These are phyloP conservation scores for Prionchulus punctatus DNA, from an alignment of 2,888 invertebrate genomes.

Conservation along the genomic window DNA sequence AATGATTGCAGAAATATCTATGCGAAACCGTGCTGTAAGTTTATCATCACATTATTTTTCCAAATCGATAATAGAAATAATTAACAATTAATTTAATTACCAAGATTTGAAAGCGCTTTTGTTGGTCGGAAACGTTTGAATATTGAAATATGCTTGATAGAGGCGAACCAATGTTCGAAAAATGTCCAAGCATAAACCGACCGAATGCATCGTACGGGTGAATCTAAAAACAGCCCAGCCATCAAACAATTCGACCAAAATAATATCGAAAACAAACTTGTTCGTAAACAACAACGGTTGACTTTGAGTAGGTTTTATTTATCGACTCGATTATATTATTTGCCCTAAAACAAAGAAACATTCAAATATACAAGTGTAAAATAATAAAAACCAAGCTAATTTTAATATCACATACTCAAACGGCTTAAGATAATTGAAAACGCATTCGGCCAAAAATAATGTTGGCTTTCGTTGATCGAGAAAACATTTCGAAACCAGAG, in stretches of 20 bases:
- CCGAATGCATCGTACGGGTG: constrained; percentile 30
- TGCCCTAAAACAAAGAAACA: background rate
- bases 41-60: background rate
- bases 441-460: constrained; percentile 37
- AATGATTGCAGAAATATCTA: background rate
- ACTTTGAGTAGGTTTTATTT: constrained; percentile 28
- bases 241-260: background rate
- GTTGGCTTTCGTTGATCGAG: constrained; percentile 31
- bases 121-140: constrained; percentile 31
- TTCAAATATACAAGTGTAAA: background rate
- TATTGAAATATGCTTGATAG: constrained; percentile 33
- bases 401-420: constrained; percentile 19
- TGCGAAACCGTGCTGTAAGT: background rate
- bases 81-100: constrained; percentile 22
- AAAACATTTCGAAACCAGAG: constrained; percentile 18
- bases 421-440: constrained; percentile 37
- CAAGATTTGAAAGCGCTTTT: constrained; percentile 28
- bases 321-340: background rate
- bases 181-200: constrained; percentile 33
- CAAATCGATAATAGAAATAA: background rate
- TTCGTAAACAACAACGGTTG: constrained; percentile 37
- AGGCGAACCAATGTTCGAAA: constrained; percentile 35
- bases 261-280: background rate
- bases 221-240: constrained; percentile 24
- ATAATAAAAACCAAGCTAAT: constrained; percentile 33